Percentiles rank a stretch among this genome's conserved stretches.
phyloP scores from a whole-genome alignment of 2,113 vertebrate genomes.

The Cinclus mexicanus region DNA sequence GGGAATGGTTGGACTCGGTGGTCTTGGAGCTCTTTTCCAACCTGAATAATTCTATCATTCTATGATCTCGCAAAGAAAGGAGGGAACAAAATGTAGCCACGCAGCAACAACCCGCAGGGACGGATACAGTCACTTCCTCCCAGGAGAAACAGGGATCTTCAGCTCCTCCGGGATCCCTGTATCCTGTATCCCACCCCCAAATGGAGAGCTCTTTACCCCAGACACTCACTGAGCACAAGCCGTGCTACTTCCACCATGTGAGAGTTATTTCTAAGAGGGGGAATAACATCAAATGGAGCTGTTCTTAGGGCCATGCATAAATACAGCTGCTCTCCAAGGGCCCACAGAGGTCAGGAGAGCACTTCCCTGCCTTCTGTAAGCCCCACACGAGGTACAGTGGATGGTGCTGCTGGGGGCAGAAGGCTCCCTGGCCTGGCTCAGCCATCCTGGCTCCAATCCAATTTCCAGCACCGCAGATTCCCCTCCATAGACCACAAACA shows the following conservation, averaged over 20 bases:
- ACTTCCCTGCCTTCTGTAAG: not conserved
- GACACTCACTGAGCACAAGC: too few relatives aligned
- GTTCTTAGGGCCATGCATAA: too few relatives aligned
- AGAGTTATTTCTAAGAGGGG: not conserved
- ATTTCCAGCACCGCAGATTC: not conserved
- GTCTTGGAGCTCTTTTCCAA: not conserved
- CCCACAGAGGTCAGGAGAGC: not conserved
- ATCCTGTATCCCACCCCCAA: not conserved
- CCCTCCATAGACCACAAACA: fast-evolving
- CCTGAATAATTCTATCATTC: not conserved
- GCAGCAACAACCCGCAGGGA: not conserved
- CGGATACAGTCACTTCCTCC: fast-evolving
- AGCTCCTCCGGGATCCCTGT: not conserved
- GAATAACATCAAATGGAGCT: not conserved
- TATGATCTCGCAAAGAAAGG: too few relatives aligned
- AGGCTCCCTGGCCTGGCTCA: not conserved
- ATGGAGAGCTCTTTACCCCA: not conserved
- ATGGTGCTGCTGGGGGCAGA: not conserved
- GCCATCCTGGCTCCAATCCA: not conserved
- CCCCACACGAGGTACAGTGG: fast-evolving
- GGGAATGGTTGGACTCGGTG: not conserved
- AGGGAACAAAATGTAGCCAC: not conserved
- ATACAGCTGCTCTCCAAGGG: not conserved
- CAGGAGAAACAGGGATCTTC: not conserved
- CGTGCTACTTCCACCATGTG: not conserved